These are phyloP conservation scores for Dynastes hyllus DNA, from an alignment of 2,888 invertebrate species.

Conservation along the genomic window DNA sequence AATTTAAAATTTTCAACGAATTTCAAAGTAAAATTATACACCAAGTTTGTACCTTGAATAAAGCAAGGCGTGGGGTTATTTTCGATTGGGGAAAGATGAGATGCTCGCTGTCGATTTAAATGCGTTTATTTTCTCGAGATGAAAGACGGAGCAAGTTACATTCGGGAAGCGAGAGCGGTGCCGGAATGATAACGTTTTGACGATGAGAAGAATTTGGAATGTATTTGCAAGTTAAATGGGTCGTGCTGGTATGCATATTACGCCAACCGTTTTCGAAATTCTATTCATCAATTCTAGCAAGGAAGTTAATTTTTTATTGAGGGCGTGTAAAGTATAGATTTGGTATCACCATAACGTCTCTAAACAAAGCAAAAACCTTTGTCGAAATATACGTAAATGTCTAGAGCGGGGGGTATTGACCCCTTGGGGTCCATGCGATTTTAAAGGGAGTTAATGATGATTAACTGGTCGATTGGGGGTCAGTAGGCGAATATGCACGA, in stretches of 20 bases:
- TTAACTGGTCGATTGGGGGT: too few species aligned
- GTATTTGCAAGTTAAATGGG: slow-evolving; percentile 16
- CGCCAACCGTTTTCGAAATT: not conserved
- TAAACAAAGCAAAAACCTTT: too few species aligned
- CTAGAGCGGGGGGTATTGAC: too few species aligned
- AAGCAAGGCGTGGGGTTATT: slow-evolving; percentile 1
- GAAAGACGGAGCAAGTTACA: not conserved
- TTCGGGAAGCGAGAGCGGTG: not conserved
- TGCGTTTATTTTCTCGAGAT: not conserved
- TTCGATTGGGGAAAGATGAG: not conserved
- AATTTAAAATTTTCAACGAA: slow-evolving; percentile 21
- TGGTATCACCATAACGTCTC: too few species aligned
- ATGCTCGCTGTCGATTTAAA: slow-evolving; percentile 19
- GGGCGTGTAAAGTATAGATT: too few species aligned
- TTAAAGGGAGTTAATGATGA: too few species aligned
- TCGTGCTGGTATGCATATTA: slow-evolving; percentile 1
- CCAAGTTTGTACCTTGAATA: not conserved
- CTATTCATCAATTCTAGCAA: not conserved
- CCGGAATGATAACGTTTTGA: slow-evolving; percentile 21
- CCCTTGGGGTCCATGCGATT: too few species aligned
- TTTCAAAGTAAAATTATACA: slow-evolving; percentile 24
- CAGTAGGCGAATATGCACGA: too few species aligned
- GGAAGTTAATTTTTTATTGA: too few species aligned
- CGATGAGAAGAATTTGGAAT: slow-evolving; percentile 5
- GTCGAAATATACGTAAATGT: too few species aligned